phyloP scores from a whole-genome alignment of 2,888 invertebrate species.

The Catocala fraxini region DNA sequence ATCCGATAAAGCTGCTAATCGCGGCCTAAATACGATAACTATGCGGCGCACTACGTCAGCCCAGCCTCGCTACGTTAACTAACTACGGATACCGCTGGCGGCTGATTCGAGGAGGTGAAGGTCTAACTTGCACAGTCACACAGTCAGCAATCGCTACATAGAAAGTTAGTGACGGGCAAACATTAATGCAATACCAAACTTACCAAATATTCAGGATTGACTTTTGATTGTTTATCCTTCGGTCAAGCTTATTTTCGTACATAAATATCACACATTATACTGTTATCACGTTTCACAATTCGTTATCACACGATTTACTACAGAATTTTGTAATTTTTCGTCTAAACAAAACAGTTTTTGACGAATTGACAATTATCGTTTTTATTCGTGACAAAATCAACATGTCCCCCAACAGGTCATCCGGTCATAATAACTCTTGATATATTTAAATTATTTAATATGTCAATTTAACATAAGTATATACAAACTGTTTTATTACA shows the following conservation, averaged over 20 bases:
- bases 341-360: slow-evolving; percentile 82
- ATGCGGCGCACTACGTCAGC: slow-evolving; percentile 57
- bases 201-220: slow-evolving; percentile 77
- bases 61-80: slow-evolving; percentile 61
- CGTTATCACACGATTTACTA: slow-evolving; percentile 72
- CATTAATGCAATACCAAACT: slow-evolving; percentile 75
- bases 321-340: slow-evolving; percentile 76
- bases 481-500: no score
- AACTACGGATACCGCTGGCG: slow-evolving; percentile 47
- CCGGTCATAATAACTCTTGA: slow-evolving; percentile 66
- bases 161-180: slow-evolving; percentile 72
- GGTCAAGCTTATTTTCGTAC: slow-evolving; percentile 70
- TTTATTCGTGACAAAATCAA: slow-evolving; percentile 82
- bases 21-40: slow-evolving; percentile 64
- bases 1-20: slow-evolving; percentile 59
- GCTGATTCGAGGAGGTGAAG: slow-evolving; percentile 40
- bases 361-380: slow-evolving; percentile 83
- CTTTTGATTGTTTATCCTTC: slow-evolving; percentile 67
- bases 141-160: slow-evolving; percentile 58
- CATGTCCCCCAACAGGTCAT: slow-evolving; percentile 81
- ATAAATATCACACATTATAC: slow-evolving; percentile 79
- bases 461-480: slow-evolving; percentile 1
- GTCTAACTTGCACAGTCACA: slow-evolving; percentile 44
- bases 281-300: slow-evolving; percentile 75
- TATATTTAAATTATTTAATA: slow-evolving; percentile 7